Evolutionary conservation across 2,888 invertebrate genomes (phyloP).

Genomic region (Tiliacea citrago): DNA sequence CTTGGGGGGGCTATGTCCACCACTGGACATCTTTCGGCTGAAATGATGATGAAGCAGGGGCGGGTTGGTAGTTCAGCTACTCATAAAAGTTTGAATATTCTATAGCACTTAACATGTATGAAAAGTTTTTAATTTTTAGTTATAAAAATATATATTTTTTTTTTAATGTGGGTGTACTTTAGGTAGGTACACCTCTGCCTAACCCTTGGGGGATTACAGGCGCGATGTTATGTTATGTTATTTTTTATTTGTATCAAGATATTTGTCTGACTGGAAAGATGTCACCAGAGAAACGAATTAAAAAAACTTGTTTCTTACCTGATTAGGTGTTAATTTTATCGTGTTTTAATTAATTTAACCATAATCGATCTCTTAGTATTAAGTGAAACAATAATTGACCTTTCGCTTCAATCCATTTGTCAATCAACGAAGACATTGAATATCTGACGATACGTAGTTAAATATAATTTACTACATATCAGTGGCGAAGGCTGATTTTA

Average conservation of each 20-base stretch:
- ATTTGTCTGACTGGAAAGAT: neutral
- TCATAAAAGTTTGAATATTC: neutral
- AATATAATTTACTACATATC: neutral
- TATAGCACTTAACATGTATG: too few relatives aligned
- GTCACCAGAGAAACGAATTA: neutral
- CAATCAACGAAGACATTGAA: slow-evolving; percentile 9
- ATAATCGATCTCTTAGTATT: slow-evolving; percentile 15
- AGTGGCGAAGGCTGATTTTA: too few relatives aligned
- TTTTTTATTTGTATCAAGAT: neutral
- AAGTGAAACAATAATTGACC: slow-evolving; percentile 38
- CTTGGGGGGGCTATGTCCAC: too few relatives aligned
- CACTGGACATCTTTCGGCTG: too few relatives aligned
- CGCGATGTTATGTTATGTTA: too few relatives aligned
- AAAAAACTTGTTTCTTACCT: slow-evolving; percentile 20
- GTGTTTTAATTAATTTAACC: slow-evolving; percentile 38
- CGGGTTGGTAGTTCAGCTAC: too few relatives aligned
- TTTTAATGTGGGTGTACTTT: too few relatives aligned
- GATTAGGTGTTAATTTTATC: slow-evolving; percentile 26
- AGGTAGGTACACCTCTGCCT: too few relatives aligned
- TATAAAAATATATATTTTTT: neutral
- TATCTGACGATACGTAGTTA: slow-evolving; percentile 19
- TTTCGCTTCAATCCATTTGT: slow-evolving; percentile 38
- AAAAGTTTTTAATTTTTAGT: neutral
- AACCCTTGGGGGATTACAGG: too few relatives aligned
- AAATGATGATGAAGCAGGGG: too few relatives aligned